phyloP scores from a whole-genome alignment of 2,797 vertebrate genomes.

The Phalloptychus januarius region DNA sequence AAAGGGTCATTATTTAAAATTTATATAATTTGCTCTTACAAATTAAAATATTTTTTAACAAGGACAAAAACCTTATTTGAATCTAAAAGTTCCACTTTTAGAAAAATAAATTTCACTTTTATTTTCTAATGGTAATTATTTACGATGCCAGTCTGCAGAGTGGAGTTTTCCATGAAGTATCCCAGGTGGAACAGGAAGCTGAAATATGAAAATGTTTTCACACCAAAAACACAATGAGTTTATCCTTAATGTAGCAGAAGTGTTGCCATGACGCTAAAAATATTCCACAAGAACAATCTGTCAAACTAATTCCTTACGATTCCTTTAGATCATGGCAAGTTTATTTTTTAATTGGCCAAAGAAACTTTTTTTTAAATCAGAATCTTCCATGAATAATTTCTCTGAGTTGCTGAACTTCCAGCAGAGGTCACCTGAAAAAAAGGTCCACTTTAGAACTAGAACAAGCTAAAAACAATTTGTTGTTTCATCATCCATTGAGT shows the following conservation, averaged over 20 bases:
- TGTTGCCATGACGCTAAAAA: neutral
- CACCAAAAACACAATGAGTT: neutral
- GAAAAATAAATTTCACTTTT: neutral
- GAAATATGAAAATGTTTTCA: neutral
- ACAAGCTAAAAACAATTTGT: neutral
- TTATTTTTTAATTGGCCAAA: neutral
- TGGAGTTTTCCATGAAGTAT: neutral
- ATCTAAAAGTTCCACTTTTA: too few species aligned
- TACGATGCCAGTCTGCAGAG: too few species aligned
- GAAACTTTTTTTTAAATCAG: neutral
- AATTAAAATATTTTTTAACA: too few species aligned
- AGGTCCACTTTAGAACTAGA: neutral
- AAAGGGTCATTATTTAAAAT: too few species aligned
- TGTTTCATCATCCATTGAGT: neutral
- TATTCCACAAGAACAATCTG: neutral
- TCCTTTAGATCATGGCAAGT: too few species aligned
- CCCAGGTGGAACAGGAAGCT: neutral
- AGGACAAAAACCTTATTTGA: too few species aligned
- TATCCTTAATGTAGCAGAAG: neutral
- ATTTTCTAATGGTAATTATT: neutral
- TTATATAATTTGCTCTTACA: too few species aligned
- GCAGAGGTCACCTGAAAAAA: neutral
- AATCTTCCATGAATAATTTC: neutral
- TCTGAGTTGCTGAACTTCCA: neutral
- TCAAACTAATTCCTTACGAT: neutral